Base-by-base conservation (phyloP, 2,888 invertebrate genomes). In the Ischnura elegans region DNA sequence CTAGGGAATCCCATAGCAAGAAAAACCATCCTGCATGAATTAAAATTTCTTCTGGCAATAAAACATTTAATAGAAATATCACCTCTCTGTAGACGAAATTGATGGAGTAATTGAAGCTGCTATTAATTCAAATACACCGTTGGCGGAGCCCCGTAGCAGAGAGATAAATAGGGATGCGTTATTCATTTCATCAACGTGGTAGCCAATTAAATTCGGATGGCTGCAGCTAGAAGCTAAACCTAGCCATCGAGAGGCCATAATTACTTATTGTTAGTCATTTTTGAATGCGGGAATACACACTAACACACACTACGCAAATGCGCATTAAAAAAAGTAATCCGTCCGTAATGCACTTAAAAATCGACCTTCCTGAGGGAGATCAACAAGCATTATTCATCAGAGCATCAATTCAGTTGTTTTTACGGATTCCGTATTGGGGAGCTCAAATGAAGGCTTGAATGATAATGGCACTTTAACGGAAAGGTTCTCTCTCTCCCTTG, bases 381-480 rank as follows among this genome's bases (percentile, higher is more conserved):
- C 76, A 10, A 2, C 1, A 36, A 36, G 76, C 36, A 76, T 76
- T 76, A 76, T 10, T 76, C 36, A 76, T 36, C 29, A 76, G 10
- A 36, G 13, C 76, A 76, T 76, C 16, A 29, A 76, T 76, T 36
- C 76, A 29, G n/a, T 36, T n/a, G n/a, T n/a, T 76, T 76, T 76
- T 76, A 76, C 76, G 76, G 29, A 29, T 76, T 36, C 76, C 76
- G 76, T 76, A 76, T 76, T 76, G 76, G 29, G 25, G 36, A 29
- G 29, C 29, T 29, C 76, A 36, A 76, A 76, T 76, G 76, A 76
- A 76, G 76, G 36, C 36, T 25, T 5, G 29, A 16, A 13, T 76
- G 76, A 76, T 76, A 76, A 76, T 76, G n/a, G n/a, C n/a, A 76
- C 36, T 76, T 76, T 76, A 76, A 76, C 36, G 76, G 76, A 4